Conservation (phyloP, 2,888 invertebrate species). For the Heliconius aoede region DNA sequence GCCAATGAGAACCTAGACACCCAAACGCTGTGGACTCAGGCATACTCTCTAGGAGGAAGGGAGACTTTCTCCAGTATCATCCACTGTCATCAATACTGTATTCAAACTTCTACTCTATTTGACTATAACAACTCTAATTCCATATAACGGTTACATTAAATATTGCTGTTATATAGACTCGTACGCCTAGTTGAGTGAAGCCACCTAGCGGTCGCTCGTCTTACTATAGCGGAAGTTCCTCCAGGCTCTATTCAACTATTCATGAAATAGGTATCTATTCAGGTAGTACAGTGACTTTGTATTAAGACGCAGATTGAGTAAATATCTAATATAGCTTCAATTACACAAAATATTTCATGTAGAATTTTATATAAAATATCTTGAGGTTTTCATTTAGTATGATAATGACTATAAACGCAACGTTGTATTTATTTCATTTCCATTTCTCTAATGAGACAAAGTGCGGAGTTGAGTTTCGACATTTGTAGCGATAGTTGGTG, state of each 20-base stretch:
- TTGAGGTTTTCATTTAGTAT: not conserved
- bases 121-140: not conserved
- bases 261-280: not conserved
- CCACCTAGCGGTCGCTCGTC: slow-evolving; percentile 2
- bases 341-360: no score
- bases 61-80: not conserved
- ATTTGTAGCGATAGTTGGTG: no score
- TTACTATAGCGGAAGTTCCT: not conserved
- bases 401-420: not conserved
- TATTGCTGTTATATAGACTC: not conserved
- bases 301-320: not conserved
- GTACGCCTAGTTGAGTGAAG: not conserved
- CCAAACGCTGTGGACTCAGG: not conserved
- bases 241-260: not conserved
- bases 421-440: not conserved
- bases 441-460: not conserved
- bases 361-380: no score
- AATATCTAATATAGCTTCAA: not conserved
- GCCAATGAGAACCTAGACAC: not conserved
- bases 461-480: not conserved
- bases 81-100: not conserved
- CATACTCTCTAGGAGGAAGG: no score
- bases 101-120: not conserved
- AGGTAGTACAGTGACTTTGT: not conserved
- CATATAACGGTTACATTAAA: not conserved